A percentile compares a stretch with the other conserved stretches of the same genome.
Evolutionary conservation across 2,888 invertebrate species (phyloP).

Genomic region (Microchrysa polita): DNA sequence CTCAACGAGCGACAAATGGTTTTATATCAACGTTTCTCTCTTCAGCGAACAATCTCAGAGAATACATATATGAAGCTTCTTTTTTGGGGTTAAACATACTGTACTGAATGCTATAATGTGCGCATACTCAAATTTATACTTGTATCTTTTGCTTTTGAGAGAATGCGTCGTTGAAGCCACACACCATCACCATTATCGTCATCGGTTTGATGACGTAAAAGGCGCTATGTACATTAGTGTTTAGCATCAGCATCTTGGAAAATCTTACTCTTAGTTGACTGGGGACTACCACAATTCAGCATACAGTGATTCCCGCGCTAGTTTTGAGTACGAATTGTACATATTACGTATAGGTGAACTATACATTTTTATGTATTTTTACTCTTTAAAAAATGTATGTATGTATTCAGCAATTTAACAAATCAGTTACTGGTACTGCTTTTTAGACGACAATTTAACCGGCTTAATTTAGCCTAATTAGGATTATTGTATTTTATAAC

Average conservation of each 20-base stretch:
- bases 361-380: no score
- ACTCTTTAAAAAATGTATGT: no score
- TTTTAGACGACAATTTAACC: no score
- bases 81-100: background rate
- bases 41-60: background rate
- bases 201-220: constrained; percentile 15
- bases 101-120: background rate
- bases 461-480: no score
- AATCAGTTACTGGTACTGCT: no score
- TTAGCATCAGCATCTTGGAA: no score
- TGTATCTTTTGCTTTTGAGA: no score
- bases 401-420: no score
- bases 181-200: background rate
- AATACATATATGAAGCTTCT: constrained; percentile 12
- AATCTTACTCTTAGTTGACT: background rate
- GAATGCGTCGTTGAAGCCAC: background rate
- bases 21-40: constrained; percentile 24
- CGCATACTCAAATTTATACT: no score
- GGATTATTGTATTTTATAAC: no score
- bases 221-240: background rate
- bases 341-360: no score
- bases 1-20: constrained; percentile 9
- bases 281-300: constrained; percentile 35
- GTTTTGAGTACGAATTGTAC: no score
- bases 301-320: background rate